Evolutionary conservation across 1,140 invertebrate genomes (phyloP).

Genomic region (Drosophila yakuba): DNA sequence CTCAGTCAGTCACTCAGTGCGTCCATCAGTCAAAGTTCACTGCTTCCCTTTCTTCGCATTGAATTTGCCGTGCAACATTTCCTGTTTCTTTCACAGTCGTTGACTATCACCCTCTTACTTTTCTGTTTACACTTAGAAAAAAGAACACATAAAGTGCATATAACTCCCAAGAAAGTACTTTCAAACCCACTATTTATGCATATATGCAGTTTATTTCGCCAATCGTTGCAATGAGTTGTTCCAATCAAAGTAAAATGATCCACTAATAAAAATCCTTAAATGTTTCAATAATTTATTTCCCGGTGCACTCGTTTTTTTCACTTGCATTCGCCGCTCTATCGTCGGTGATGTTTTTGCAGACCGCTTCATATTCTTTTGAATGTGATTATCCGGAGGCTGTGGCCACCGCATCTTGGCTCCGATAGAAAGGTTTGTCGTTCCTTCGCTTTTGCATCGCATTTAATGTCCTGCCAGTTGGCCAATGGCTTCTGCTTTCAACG

Average conservation of each 20-base stretch:
- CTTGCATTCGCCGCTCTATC: constrained; percentile 39
- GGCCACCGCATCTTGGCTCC: constrained; percentile 73
- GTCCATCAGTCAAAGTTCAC: constrained; percentile 61
- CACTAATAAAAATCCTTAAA: no score
- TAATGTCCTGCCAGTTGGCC: constrained; percentile 73
- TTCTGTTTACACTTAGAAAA: constrained; percentile 1
- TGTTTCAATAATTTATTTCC: neutral
- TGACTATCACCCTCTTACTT: constrained; percentile 16
- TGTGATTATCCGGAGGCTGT: constrained; percentile 79
- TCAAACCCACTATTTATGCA: no score
- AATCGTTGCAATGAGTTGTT: no score
- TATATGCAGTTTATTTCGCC: no score
- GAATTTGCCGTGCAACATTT: constrained; percentile 67
- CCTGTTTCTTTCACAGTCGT: constrained; percentile 58
- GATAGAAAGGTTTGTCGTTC: constrained; percentile 62
- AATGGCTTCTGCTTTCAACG: constrained; percentile 46
- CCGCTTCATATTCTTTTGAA: constrained; percentile 81
- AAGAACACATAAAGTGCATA: neutral
- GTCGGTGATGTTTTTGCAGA: constrained; percentile 70
- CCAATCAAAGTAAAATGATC: neutral
- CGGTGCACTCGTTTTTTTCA: constrained; percentile 13
- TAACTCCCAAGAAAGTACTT: no score
- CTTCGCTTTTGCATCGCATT: constrained; percentile 66
- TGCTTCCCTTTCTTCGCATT: constrained; percentile 43
- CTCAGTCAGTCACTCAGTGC: constrained; percentile 23